These are phyloP conservation scores for Zaprionus inermis DNA, from an alignment of 1,140 invertebrate genomes.

Conservation along the genomic window DNA sequence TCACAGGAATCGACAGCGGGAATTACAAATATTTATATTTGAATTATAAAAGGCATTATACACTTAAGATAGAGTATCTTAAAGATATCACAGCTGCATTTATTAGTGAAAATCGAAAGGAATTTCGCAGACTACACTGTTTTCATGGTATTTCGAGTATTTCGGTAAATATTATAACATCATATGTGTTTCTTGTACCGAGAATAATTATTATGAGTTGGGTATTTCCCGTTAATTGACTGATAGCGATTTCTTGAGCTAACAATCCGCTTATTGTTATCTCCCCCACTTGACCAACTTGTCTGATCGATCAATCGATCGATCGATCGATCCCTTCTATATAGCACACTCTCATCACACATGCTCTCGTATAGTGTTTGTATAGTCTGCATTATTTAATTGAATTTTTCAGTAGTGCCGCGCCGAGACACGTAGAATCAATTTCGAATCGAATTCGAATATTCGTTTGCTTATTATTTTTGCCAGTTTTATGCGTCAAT, in stretches of 20 bases:
- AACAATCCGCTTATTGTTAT: slow-evolving; percentile 18
- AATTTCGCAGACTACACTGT: too few species aligned
- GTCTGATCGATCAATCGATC: not conserved
- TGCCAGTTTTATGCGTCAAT: slow-evolving; percentile 70
- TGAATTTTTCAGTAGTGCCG: slow-evolving; percentile 14
- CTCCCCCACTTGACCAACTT: slow-evolving; percentile 33
- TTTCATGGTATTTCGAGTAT: not conserved
- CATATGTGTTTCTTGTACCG: not conserved
- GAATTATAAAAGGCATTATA: too few species aligned
- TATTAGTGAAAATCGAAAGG: not conserved
- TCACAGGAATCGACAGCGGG: too few species aligned
- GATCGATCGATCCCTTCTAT: not conserved
- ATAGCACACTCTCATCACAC: not conserved
- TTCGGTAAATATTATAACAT: not conserved
- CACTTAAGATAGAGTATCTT: not conserved
- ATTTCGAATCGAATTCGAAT: slow-evolving; percentile 44
- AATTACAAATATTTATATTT: too few species aligned
- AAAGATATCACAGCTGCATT: not conserved
- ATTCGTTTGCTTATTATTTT: slow-evolving; percentile 66
- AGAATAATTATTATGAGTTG: slow-evolving; percentile 9
- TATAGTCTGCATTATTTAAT: slow-evolving; percentile 10
- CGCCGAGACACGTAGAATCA: slow-evolving; percentile 50
- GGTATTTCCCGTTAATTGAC: slow-evolving; percentile 32
- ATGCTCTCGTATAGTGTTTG: not conserved
- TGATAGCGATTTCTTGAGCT: slow-evolving; percentile 20